These are phyloP conservation scores for Rissa tridactyla DNA, from an alignment of 2,113 vertebrate species.

Conservation along the genomic window DNA sequence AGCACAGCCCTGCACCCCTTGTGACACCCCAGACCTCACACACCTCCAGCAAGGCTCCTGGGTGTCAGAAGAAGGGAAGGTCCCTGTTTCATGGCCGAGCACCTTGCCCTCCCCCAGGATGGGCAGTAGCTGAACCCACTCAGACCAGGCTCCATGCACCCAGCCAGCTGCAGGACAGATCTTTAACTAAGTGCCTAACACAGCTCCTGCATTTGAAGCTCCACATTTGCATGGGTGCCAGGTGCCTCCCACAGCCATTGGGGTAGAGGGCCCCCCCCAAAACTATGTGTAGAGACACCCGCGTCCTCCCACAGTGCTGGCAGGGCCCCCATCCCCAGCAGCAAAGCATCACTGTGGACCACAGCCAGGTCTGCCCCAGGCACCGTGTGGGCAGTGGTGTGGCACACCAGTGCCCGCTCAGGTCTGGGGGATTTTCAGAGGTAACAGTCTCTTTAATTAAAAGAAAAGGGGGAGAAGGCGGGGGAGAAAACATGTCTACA, in stretches of 20 bases:
- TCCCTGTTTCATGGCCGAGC: rapidly evolving
- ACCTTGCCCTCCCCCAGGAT: not conserved
- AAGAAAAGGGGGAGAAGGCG: not conserved
- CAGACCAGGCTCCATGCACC: rapidly evolving
- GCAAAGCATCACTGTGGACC: rapidly evolving
- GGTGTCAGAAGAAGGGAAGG: not conserved
- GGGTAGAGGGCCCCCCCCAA: too few species aligned
- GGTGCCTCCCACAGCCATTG: not conserved
- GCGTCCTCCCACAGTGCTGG: rapidly evolving
- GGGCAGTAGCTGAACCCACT: not conserved
- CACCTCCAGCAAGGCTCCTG: not conserved
- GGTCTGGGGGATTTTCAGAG: not conserved
- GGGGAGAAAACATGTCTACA: rapidly evolving
- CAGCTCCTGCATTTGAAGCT: not conserved
- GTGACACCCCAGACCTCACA: rapidly evolving
- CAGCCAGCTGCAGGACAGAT: not conserved
- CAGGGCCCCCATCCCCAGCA: not conserved
- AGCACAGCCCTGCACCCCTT: not conserved
- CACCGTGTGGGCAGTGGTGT: rapidly evolving
- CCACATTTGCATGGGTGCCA: too few species aligned
- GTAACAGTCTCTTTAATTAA: not conserved
- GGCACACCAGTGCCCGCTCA: rapidly evolving
- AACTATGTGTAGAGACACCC: not conserved
- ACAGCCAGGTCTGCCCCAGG: rapidly evolving
- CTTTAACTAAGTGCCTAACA: not conserved